Evolutionary conservation across 2,113 vertebrate genomes (phyloP).

Genomic region (Morone saxatilis): DNA sequence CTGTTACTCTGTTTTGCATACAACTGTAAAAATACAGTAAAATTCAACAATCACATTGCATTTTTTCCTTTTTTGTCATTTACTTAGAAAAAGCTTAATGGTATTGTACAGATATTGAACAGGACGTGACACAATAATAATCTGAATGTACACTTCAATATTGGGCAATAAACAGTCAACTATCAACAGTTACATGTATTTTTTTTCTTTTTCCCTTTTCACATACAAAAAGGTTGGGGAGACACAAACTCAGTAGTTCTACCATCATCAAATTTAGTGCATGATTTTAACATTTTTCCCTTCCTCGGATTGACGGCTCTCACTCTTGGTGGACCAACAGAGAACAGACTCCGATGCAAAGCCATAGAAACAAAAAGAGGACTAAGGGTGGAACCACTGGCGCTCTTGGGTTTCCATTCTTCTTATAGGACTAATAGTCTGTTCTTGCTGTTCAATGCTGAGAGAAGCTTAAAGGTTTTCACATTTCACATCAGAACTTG

Average conservation of each 20-base stretch:
- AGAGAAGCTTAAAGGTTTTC: slow-evolving; percentile 77
- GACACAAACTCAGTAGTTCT: slow-evolving; percentile 77
- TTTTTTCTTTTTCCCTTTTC: slow-evolving; percentile 80
- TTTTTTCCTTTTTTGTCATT: slow-evolving; percentile 78
- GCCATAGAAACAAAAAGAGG: slow-evolving; percentile 60
- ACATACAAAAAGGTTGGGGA: slow-evolving; percentile 81
- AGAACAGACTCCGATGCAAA: slow-evolving; percentile 70
- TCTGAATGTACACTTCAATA: slow-evolving; percentile 86
- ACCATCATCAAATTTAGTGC: slow-evolving; percentile 80
- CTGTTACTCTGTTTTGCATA: slow-evolving; percentile 84
- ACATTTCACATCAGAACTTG: slow-evolving; percentile 93
- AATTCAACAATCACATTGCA: slow-evolving; percentile 85
- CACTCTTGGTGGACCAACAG: slow-evolving; percentile 62
- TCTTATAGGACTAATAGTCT: slow-evolving; percentile 86
- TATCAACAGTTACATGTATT: slow-evolving; percentile 82
- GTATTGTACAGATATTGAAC: slow-evolving; percentile 85
- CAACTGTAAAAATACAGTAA: slow-evolving; percentile 89
- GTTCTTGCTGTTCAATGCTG: slow-evolving; percentile 76
- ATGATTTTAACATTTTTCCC: slow-evolving; percentile 72
- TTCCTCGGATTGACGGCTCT: slow-evolving; percentile 56
- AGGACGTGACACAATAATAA: slow-evolving; percentile 84
- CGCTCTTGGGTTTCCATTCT: slow-evolving; percentile 76
- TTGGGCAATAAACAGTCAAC: slow-evolving; percentile 86
- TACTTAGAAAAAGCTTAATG: slow-evolving; percentile 84
- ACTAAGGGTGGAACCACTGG: slow-evolving; percentile 63